These are phyloP conservation scores for Pimephales promelas DNA, from an alignment of 2,113 vertebrate genomes.

Conservation along the genomic window DNA sequence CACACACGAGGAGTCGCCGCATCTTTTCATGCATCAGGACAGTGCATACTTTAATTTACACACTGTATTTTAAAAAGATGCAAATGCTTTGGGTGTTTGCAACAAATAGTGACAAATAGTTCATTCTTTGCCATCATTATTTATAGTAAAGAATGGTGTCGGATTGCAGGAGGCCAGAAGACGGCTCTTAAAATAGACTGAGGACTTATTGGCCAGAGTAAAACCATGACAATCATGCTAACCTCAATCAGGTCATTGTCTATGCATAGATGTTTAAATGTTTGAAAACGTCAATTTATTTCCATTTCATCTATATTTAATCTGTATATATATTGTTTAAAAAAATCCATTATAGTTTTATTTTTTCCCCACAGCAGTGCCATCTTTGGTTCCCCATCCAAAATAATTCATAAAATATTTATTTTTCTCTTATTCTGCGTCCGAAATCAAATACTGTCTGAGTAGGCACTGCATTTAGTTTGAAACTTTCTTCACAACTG, in stretches of 20 bases:
- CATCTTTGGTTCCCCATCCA: too few relatives aligned
- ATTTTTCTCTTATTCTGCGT: too few relatives aligned
- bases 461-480: too few relatives aligned
- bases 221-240: neutral
- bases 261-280: neutral
- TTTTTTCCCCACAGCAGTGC: too few relatives aligned
- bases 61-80: neutral
- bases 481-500: too few relatives aligned
- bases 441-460: too few relatives aligned
- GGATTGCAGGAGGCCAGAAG: neutral
- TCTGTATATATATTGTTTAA: too few relatives aligned
- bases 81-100: neutral
- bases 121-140: constrained; percentile 15
- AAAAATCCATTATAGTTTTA: too few relatives aligned
- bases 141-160: constrained; percentile 37
- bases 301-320: too few relatives aligned
- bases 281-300: neutral
- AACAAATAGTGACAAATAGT: constrained; percentile 13
- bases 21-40: neutral
- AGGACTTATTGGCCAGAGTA: neutral
- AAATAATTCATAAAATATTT: too few relatives aligned
- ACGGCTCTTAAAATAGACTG: constrained; percentile 13
- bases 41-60: neutral
- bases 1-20: neutral
- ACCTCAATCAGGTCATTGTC: neutral